Conservation (phyloP, 2,113 vertebrate genomes). For the Ascaphus truei region DNA sequence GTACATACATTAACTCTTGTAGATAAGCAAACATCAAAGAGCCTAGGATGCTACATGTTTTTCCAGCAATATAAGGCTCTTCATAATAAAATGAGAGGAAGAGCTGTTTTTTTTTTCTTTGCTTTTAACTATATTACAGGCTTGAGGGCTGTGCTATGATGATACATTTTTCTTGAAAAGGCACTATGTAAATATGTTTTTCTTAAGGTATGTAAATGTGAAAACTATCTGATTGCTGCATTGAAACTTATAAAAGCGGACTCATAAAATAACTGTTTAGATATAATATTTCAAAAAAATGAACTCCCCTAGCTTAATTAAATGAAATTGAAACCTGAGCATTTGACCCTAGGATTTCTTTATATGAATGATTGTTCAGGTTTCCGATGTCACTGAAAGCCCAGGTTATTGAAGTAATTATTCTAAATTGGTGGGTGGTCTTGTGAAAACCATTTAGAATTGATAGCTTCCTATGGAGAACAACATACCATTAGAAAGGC, state of each 20-base stretch:
- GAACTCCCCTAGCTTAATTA: slow-evolving; percentile 29
- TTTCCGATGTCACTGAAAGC: slow-evolving; percentile 22
- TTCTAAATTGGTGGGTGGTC: slow-evolving; percentile 62
- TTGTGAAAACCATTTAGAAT: slow-evolving; percentile 47
- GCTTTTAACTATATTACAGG: no score
- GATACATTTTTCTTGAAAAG: no score
- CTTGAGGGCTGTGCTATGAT: no score
- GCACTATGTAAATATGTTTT: no score
- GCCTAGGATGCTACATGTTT: no score
- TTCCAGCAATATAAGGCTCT: no score
- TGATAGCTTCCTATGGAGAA: slow-evolving; percentile 50
- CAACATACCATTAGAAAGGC: slow-evolving; percentile 40
- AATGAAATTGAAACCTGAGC: slow-evolving; percentile 14
- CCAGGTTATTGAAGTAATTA: slow-evolving; percentile 59
- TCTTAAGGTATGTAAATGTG: no score
- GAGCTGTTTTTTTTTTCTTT: no score
- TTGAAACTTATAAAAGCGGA: background rate
- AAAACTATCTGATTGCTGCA: background rate
- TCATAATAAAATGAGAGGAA: no score
- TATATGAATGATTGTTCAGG: slow-evolving; percentile 43
- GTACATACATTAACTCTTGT: no score
- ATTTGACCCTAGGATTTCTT: slow-evolving; percentile 43
- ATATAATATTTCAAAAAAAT: slow-evolving; percentile 29
- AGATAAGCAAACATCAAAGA: no score
- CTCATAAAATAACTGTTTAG: slow-evolving; percentile 25